Evolutionary conservation across 2,888 invertebrate genomes (phyloP).

Genomic region (Linnaemya tessellans): DNA sequence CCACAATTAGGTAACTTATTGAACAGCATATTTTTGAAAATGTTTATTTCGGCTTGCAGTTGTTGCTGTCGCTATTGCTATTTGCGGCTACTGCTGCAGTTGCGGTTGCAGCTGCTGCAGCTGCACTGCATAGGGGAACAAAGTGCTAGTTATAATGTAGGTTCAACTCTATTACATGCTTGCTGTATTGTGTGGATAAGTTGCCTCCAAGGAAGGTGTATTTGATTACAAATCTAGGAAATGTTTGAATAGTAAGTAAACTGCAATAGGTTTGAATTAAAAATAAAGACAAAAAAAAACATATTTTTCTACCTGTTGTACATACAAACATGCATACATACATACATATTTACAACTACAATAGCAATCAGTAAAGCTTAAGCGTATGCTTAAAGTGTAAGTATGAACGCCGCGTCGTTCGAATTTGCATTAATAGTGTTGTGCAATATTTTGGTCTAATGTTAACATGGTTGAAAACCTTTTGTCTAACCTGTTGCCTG

Average conservation of each 20-base stretch:
- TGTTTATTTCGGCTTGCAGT: conserved; percentile 19
- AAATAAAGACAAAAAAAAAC: not conserved
- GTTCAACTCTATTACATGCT: conserved; percentile 53
- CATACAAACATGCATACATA: not conserved
- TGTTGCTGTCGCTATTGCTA: conserved; percentile 12
- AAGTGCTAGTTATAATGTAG: conserved; percentile 46
- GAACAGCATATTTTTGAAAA: conserved; percentile 71
- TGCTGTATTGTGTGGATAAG: conserved; percentile 52
- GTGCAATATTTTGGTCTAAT: conserved; percentile 62
- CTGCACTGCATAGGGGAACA: conserved; percentile 24
- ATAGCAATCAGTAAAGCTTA: conserved; percentile 17
- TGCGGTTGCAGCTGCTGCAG: too few relatives aligned
- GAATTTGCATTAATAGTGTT: conserved; percentile 61
- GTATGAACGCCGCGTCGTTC: conserved; percentile 32
- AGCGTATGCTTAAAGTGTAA: conserved; percentile 16
- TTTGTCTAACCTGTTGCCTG: conserved; percentile 59
- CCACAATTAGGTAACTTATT: conserved; percentile 75
- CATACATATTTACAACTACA: conserved; percentile 21
- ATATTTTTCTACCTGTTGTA: conserved; percentile 48
- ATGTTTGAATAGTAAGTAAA: conserved; percentile 47
- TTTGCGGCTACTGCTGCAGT: conserved; percentile 18
- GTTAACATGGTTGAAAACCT: conserved; percentile 52
- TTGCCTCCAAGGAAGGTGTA: conserved; percentile 70
- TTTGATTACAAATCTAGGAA: conserved; percentile 72
- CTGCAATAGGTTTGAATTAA: conserved; percentile 43